These are phyloP conservation scores for Rostratula benghalensis DNA, from an alignment of 2,113 vertebrate species.

Conservation along the genomic window DNA sequence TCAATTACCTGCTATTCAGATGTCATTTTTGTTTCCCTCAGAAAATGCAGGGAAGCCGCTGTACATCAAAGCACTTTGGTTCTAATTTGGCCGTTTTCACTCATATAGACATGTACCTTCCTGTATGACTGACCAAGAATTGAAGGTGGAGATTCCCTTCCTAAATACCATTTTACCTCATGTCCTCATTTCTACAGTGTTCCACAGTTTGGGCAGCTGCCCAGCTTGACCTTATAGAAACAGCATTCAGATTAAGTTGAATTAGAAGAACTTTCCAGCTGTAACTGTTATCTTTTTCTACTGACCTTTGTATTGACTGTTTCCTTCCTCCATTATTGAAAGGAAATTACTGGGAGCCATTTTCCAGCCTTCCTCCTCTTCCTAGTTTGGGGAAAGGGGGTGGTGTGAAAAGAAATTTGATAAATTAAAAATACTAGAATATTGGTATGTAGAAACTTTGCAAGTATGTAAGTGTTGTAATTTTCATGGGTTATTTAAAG, in stretches of 20 bases:
- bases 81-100: not conserved
- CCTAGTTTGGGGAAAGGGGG: constrained; percentile 33
- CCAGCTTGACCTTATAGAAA: not conserved
- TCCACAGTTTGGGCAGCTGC: not conserved
- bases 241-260: not conserved
- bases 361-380: constrained; percentile 81
- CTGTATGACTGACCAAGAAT: not conserved
- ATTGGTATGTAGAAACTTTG: not conserved
- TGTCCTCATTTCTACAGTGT: not conserved
- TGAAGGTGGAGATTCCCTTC: not conserved
- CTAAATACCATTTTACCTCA: not conserved
- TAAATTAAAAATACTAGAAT: too few relatives aligned
- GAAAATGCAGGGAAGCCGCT: not conserved
- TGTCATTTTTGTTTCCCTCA: not conserved
- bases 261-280: not conserved
- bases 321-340: constrained; percentile 74
- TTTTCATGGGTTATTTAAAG: not conserved
- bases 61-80: not conserved
- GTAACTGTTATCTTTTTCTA: not conserved
- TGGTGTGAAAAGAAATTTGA: not conserved
- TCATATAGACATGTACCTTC: not conserved
- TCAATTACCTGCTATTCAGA: not conserved
- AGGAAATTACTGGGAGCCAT: constrained; percentile 89
- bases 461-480: not conserved
- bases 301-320: constrained; percentile 82